Evolutionary conservation across 1,140 invertebrate species (phyloP), one percentile per base, ranked within the genome.

Genomic region (Zeugodacus cucurbitae): DNA sequence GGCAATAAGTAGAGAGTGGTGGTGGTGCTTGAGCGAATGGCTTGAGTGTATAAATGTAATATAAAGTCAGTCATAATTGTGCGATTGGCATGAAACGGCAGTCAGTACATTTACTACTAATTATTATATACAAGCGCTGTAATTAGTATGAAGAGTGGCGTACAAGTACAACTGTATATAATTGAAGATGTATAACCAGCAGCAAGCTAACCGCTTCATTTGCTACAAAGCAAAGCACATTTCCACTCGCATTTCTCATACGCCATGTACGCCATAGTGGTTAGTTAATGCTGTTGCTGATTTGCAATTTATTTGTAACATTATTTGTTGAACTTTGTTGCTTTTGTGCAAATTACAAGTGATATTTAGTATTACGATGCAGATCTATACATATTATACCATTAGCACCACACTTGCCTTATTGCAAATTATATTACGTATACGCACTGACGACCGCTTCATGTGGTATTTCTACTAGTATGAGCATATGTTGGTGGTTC

Each of bases 11-110:
- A 82, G n/a, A n/a, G n/a, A n/a, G n/a, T n/a, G n/a, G n/a, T n/a
- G n/a, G n/a, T n/a, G n/a, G 8, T 4, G 22, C 41, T 82, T 82
- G 70, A 37, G 6, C 20, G 29, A 70, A 32, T 34, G 34, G 29
- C 32, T 70, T 34, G 64, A 29, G 26, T 37, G 64, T 70, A 70
- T 70, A 70, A 32, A 34, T 70, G 64, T 34, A 70, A 1, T 82
- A 44, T 82, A 82, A 82, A 82, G 41, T 26, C 41, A 29, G 22
- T 82, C n/a, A 48, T 82, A 48, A 82, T 82, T 82, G 74, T 26
- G 32, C 34, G 41, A 7, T 22, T 74, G 67, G 34, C 67, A 74
- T 74, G 22, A 37, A 74, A 10, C 22, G 67, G 8, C 5, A 74
- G 34, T 37, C 5, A 74, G 34, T 37, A 22, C 20, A 37, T 74